Evolutionary conservation across 1,140 invertebrate species (phyloP), one percentile per base, ranked within the genome.

Genomic region (Conus betulinus): DNA sequence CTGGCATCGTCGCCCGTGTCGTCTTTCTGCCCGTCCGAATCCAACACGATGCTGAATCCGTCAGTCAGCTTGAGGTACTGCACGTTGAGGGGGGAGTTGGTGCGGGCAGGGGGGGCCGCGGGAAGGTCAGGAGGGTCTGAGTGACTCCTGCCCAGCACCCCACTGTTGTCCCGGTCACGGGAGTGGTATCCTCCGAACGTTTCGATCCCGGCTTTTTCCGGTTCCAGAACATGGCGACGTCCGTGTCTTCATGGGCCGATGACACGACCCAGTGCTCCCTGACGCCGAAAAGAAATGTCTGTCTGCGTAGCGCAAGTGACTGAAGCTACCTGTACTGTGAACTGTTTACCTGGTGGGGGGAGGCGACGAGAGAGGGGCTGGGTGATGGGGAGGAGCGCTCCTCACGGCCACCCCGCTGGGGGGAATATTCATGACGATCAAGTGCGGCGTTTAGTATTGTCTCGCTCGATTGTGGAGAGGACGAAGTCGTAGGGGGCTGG

Each of bases 211-310:
- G 39, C 51, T 81, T 81, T 53, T 81, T 81, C 79, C 51, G 10
- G 79, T 81, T 81, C 79, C 79, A 81, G 51, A 81, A 81, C 79
- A 81, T 81, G 76, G n/a, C 25, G n/a, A 5, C 25, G 79, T 23
- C 39, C 5, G 76, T 27, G 76, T 79, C 76, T 79, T 27, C 25
- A 23, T 81, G 27, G 11, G 51, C 53, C 17, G 79, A 81, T 7
- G 79, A 55, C 17, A 81, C 51, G 13, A 81, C 51, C 79, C 79
- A 81, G 17, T 81, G 79, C 23, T 53, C 51, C 20, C 20, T 81
- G 23, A 81, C 11, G 15, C 51, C 17, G 79, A 81, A 81, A 81
- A 81, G 79, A 81, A 51, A 81, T 81, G 39, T 81, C 79, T 4
- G 79, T 81, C 20, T 81, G 79, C 6, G 79, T 78, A 25, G 25